Base-by-base conservation (phyloP, 2,797 vertebrate species). In the Sebastes glaucus region DNA sequence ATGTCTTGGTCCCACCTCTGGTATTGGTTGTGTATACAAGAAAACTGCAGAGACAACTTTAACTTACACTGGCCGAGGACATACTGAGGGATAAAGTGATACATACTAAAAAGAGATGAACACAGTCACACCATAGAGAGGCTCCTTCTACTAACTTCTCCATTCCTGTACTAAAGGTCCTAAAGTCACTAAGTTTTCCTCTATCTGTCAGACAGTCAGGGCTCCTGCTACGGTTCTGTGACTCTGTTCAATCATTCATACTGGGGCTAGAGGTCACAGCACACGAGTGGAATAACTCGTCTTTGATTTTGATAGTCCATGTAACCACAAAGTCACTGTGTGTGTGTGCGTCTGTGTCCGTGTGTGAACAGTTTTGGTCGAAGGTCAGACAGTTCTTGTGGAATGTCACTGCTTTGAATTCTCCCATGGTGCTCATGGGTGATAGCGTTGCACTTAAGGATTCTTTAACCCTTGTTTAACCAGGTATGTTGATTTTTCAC, bases 201-300 rank as follows among this genome's bases (percentile, higher is more conserved):
- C 68, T 53, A 4, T 55, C 77, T 72, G 81, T 80, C 79, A 83
- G 70, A 69, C 71, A 78, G 82, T 72, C 88, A 60, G 71, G 62
- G 82, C 71, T 87, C 65, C 56, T 79, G 88, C 84, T 77, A 73
- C 82, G 85, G 74, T 75, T 85, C 82, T 88, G 79, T 77, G 86
- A 80, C 88, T 83, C 83, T 90, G 85, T 84, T 94, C 88, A 93
- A 92, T 93, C 92, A 93, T 93, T 94, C 85, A 93, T 89, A 46
- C 59, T 1, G 52, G 14, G 86, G 87, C 59, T 20, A 80, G 81
- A 89, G 91, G 91, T 93, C 86, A 82, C 86, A 80, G 42, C 85
- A 85, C 89, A 88, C 60, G n/a, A 67, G 77, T 60, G 81, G 92
- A 93, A 94, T 93, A 92, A 87, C 71, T 89, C 11, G 5, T 68